A percentile compares a stretch with the other conserved stretches of the same genome.
Conservation (phyloP, 2,888 invertebrate genomes). For the Xylota segnis region DNA sequence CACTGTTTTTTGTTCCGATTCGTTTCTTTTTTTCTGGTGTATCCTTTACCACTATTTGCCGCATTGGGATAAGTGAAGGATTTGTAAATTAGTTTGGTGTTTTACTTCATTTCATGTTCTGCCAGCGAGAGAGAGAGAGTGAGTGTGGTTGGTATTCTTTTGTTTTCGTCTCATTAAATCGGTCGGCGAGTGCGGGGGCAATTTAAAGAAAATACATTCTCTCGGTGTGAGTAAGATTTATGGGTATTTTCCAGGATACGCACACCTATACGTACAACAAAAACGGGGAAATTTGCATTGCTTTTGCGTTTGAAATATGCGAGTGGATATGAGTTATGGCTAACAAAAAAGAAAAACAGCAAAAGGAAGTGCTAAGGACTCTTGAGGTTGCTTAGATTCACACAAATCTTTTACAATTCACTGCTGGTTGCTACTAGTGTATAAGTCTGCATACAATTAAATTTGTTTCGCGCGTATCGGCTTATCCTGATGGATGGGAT, state of each 20-base stretch:
- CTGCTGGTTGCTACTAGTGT: background rate
- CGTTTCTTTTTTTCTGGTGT: background rate
- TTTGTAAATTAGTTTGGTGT: conserved; percentile 55
- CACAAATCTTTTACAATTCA: conserved; percentile 36
- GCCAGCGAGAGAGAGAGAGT: no score
- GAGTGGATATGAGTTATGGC: conserved; percentile 59
- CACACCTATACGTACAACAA: no score
- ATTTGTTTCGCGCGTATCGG: background rate
- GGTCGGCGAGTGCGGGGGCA: conserved; percentile 39
- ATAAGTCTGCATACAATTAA: conserved; percentile 24
- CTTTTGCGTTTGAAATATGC: conserved; percentile 42
- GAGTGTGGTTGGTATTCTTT: conserved; percentile 1
- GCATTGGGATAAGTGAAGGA: conserved; percentile 46
- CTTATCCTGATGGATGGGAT: conserved; percentile 26
- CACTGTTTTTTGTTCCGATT: conserved; percentile 8
- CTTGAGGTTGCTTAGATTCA: conserved; percentile 30
- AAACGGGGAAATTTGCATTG: conserved; percentile 37
- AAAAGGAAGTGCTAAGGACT: conserved; percentile 33
- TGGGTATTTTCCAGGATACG: conserved; percentile 38
- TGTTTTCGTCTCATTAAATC: conserved; percentile 58
- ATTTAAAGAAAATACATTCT: conserved; percentile 52
- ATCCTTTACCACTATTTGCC: conserved; percentile 23
- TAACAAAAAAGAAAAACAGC: conserved; percentile 20
- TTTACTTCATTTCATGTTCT: conserved; percentile 30
- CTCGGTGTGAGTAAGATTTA: conserved; percentile 59